A percentile compares a stretch with the other conserved stretches of the same genome.
Conservation (phyloP, 2,113 vertebrate species). For the Furnarius figulus region DNA sequence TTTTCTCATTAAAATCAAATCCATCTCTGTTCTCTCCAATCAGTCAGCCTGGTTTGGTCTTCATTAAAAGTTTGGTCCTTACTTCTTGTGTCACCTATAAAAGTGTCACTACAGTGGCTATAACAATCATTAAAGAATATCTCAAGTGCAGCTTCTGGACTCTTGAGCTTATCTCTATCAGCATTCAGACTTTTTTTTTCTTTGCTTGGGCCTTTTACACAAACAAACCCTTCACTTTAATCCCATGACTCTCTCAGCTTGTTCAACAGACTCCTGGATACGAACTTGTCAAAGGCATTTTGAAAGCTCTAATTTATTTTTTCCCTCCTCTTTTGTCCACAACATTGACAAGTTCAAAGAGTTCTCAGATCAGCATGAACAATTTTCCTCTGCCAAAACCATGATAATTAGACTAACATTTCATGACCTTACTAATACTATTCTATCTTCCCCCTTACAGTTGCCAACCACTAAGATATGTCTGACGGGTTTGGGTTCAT, state of each 20-base stretch:
- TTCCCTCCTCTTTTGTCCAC: background rate
- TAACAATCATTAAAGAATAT: background rate
- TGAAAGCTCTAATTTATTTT: conserved; percentile 18
- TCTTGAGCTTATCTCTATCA: background rate
- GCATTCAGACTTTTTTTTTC: background rate
- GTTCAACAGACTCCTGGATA: background rate
- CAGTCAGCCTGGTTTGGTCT: background rate
- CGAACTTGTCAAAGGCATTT: background rate
- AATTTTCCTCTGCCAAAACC: background rate
- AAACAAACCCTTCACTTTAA: background rate
- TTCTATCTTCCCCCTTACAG: background rate
- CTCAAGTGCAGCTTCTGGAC: background rate
- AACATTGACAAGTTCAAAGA: conserved; percentile 32
- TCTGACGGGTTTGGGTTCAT: conserved; percentile 1
- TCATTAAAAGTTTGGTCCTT: background rate
- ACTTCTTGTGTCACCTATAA: background rate
- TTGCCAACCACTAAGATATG: background rate
- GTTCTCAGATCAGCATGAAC: background rate
- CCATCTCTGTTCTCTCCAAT: background rate
- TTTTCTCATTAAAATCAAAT: background rate
- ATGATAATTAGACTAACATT: conserved; percentile 34
- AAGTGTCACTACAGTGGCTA: background rate
- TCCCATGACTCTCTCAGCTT: background rate
- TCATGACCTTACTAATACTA: background rate
- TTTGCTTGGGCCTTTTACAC: background rate